phyloP scores from a whole-genome alignment of 2,113 vertebrate genomes.

The Trachemys scripta region DNA sequence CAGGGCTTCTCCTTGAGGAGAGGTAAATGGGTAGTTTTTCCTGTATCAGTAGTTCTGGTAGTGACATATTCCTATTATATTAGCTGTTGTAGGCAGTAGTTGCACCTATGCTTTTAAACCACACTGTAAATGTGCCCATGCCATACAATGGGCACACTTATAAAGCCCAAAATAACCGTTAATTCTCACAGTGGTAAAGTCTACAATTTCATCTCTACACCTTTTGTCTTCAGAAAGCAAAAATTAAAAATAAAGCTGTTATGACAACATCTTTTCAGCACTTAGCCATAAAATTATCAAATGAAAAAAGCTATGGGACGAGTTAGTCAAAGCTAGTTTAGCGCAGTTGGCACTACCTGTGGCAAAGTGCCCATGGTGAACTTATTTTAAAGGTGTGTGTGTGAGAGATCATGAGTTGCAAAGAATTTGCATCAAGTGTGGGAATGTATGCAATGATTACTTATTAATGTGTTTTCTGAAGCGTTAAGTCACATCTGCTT shows the following conservation, averaged over 20 bases:
- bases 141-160: neutral
- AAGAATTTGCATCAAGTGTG: neutral
- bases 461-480: neutral
- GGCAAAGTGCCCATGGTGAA: neutral
- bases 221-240: neutral
- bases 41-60: neutral
- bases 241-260: neutral
- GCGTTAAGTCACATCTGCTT: neutral
- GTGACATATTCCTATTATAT: neutral
- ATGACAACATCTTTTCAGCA: neutral
- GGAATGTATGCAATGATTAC: neutral
- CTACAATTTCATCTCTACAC: neutral
- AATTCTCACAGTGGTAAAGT: neutral
- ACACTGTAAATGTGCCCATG: neutral
- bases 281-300: neutral
- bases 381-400: neutral
- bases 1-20: neutral
- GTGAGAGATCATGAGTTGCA: neutral
- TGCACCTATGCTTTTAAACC: neutral
- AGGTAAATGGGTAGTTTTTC: neutral
- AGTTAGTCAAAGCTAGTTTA: neutral
- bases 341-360: neutral
- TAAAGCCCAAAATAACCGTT: neutral
- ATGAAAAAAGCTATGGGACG: neutral
- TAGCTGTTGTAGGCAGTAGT: neutral